Percentiles rank a stretch among this genome's conserved stretches.
These are phyloP conservation scores for Oplegnathus fasciatus DNA, from an alignment of 2,113 vertebrate species.

Conservation along the genomic window DNA sequence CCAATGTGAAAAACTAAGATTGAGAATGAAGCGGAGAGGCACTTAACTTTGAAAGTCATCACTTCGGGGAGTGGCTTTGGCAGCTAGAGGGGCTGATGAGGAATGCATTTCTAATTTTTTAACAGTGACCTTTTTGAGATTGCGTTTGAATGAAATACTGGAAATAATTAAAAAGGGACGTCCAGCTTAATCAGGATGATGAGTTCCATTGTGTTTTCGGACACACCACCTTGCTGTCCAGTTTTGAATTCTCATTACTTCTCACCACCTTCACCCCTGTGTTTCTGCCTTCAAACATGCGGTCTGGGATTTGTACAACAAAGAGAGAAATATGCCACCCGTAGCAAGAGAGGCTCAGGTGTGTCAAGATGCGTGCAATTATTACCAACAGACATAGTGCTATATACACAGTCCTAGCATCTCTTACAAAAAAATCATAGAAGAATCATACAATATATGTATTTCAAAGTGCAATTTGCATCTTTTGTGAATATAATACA, in stretches of 20 bases:
- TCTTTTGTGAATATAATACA: not conserved
- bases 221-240: constrained; percentile 46
- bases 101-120: constrained; percentile 49
- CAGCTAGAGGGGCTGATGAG: constrained; percentile 44
- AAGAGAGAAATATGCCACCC: constrained; percentile 27
- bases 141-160: constrained; percentile 55
- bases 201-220: constrained; percentile 62
- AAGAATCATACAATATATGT: not conserved
- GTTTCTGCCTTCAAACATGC: constrained; percentile 37
- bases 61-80: constrained; percentile 42
- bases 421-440: not conserved
- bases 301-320: constrained; percentile 44
- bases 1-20: constrained; percentile 40
- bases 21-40: constrained; percentile 19
- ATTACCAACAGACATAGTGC: constrained; percentile 22
- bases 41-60: constrained; percentile 60
- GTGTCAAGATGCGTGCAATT: constrained; percentile 39
- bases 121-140: constrained; percentile 62
- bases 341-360: constrained; percentile 38
- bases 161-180: constrained; percentile 63
- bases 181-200: constrained; percentile 62
- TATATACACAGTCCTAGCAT: not conserved
- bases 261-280: constrained; percentile 14
- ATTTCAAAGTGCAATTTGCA: not conserved
- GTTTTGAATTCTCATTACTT: constrained; percentile 47